Base-by-base conservation (phyloP, 2,888 invertebrate genomes). In the Idaea aversata region DNA sequence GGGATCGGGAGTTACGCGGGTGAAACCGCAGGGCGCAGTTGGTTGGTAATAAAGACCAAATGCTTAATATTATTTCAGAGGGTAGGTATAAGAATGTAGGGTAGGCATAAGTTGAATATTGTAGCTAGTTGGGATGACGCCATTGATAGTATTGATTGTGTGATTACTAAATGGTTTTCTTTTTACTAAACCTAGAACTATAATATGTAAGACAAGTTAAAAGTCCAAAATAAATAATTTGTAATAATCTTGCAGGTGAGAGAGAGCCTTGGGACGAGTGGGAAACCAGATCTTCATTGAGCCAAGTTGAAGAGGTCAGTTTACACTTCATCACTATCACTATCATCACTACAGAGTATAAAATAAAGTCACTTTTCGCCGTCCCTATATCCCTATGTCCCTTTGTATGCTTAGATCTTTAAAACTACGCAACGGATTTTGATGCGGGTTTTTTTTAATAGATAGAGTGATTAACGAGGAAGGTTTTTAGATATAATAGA, bases 201-300 rank as follows among this genome's bases (percentile, higher is more conserved):
- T 57, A 57, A 57, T 57, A 15, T 5, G 0, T 15, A 15, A 15
- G 5, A 4, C 15, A 15, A 57, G 15, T 15, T 57, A 57, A 5
- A 57, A 15, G 57, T 57, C 5, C 15, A 57, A 15, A 57, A 57
- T 57, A 57, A 57, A 57, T 57, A 15, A 15, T 57, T 57, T 5
- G 57, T 57, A 13, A 57, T 57, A 57, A 15, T 57, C 1, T 62
- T 67, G 0, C 79, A 92, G 92, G 83, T 77, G 92, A 90, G 25
- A 72, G 86, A 15, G 91, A 92, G 10, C 78, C 87, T 0, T 89
- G 88, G 85, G 91, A 91, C 0, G 91, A 91, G 5, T 91, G 91
- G 90, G 91, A 84, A 3, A 91, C 89, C 65, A 82, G 80, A 7
- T 89, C 91, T 0, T 88, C 92, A 0, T 82, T 90, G 63, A 87